These are phyloP conservation scores for Atta texana DNA, from an alignment of 1,140 invertebrate species.

Conservation along the genomic window DNA sequence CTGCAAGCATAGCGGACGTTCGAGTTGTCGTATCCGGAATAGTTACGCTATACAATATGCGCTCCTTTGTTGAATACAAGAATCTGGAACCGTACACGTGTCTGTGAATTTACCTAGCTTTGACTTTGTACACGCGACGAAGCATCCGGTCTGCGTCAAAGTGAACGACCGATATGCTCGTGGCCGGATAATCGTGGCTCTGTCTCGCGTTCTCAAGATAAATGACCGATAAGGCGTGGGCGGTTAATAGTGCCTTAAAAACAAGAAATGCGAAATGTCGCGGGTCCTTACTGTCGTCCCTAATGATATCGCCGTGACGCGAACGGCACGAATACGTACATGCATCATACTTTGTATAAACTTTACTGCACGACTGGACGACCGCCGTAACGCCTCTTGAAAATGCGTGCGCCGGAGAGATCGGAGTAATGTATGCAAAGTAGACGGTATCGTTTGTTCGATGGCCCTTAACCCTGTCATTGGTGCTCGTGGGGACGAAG, in stretches of 20 bases:
- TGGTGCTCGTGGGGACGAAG: constrained; percentile 67
- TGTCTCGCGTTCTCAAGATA: not conserved
- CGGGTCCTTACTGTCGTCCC: not conserved
- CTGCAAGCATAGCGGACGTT: not conserved
- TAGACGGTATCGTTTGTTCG: constrained; percentile 77
- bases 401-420: constrained; percentile 48
- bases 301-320: constrained; percentile 27
- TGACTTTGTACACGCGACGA: constrained; percentile 36
- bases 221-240: constrained; percentile 28
- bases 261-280: constrained; percentile 22
- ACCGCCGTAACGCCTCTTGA: constrained; percentile 60
- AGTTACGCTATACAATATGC: constrained; percentile 41
- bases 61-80: constrained; percentile 57
- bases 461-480: constrained; percentile 78
- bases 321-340: not conserved
- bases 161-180: constrained; percentile 33
- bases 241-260: constrained; percentile 16
- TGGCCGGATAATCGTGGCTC: constrained; percentile 9
- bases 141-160: constrained; percentile 4
- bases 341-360: constrained; percentile 26
- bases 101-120: constrained; percentile 26
- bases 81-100: not conserved
- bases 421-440: constrained; percentile 79
- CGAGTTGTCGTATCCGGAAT: constrained; percentile 41
- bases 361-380: constrained; percentile 35